Evolutionary conservation across 2,888 invertebrate genomes (phyloP).

Genomic region (Cenopis cana): DNA sequence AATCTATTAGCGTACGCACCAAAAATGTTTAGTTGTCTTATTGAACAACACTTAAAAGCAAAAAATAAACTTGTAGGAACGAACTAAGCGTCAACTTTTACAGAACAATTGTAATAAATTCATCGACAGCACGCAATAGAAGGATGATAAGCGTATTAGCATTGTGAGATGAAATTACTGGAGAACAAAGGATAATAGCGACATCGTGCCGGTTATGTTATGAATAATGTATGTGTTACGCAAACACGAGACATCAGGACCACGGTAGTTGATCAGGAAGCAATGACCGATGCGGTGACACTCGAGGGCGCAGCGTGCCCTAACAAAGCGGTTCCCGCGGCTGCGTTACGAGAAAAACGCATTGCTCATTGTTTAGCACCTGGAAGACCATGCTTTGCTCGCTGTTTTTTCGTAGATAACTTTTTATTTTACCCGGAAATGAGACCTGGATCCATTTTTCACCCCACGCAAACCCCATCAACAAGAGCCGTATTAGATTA

Average conservation of each 20-base stretch:
- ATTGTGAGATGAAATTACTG: conserved; percentile 45
- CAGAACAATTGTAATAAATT: conserved; percentile 39
- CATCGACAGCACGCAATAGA: conserved; percentile 42
- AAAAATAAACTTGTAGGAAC: not conserved
- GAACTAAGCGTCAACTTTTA: conserved; percentile 8
- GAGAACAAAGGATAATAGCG: conserved; percentile 71
- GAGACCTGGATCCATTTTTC: too few species aligned
- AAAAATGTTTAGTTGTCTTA: too few species aligned
- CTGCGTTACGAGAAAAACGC: not conserved
- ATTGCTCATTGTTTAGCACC: conserved; percentile 5
- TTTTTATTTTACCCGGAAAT: too few species aligned
- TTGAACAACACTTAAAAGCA: not conserved
- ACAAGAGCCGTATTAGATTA: too few species aligned
- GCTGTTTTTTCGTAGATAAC: too few species aligned
- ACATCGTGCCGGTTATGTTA: conserved; percentile 58
- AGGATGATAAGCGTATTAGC: conserved; percentile 46
- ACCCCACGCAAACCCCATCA: too few species aligned
- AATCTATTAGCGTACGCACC: too few species aligned
- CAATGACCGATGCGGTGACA: conserved; percentile 74
- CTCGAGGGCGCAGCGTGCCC: conserved; percentile 55
- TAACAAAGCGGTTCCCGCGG: conserved; percentile 40
- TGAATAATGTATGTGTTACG: conserved; percentile 74
- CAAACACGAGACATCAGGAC: conserved; percentile 64
- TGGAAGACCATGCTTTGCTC: too few species aligned
- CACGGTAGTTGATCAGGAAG: conserved; percentile 69